These are phyloP conservation scores for Rhabdomys pumilio DNA, from an alignment of 2,797 vertebrate species.

Conservation along the genomic window DNA sequence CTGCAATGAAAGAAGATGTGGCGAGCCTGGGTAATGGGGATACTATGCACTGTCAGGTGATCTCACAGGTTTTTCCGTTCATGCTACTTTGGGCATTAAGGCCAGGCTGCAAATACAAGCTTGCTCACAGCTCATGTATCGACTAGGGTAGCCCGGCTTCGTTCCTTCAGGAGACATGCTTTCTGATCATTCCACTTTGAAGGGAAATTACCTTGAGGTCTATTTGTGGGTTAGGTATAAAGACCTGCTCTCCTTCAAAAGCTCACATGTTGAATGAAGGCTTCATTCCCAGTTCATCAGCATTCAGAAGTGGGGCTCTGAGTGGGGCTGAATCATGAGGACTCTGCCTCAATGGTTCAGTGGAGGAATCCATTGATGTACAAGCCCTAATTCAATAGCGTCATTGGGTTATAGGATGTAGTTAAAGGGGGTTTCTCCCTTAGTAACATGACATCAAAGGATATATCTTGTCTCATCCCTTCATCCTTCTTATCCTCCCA, in stretches of 20 bases:
- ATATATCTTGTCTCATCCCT: neutral
- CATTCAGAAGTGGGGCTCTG: neutral
- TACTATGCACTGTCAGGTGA: slow-evolving; percentile 1
- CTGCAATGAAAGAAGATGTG: neutral
- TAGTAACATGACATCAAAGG: neutral
- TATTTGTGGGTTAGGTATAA: neutral
- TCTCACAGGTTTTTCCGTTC: neutral
- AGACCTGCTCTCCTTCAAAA: neutral
- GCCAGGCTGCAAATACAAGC: neutral
- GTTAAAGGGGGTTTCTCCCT: neutral
- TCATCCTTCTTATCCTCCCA: neutral
- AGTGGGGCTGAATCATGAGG: neutral
- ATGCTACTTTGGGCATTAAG: neutral
- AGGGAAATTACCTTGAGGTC: accelerated
- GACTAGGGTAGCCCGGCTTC: accelerated
- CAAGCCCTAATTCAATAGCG: neutral
- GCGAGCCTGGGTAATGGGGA: neutral
- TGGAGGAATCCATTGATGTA: neutral
- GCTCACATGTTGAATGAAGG: neutral
- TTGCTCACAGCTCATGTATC: neutral
- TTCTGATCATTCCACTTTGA: neutral
- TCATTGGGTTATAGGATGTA: neutral
- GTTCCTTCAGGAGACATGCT: neutral
- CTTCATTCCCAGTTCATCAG: neutral
- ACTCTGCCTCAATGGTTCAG: neutral